A percentile compares a stretch with the other conserved stretches of the same genome.
Conservation (phyloP, 2,113 vertebrate species). For the Macquaria ambigua region DNA sequence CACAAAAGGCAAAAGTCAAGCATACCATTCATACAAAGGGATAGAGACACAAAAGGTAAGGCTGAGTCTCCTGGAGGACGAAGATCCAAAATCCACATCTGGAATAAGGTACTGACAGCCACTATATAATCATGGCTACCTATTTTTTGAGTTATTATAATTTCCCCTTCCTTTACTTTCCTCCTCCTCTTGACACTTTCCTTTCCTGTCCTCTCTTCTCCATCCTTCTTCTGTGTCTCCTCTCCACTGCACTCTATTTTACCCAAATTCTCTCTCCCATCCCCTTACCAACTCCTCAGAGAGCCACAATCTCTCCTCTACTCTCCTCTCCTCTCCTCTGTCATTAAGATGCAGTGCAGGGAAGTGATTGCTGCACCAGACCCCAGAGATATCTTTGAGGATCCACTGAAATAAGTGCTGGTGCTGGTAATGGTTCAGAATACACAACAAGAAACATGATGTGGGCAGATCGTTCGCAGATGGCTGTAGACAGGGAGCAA, state of each 20-base stretch:
- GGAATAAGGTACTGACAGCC: background rate
- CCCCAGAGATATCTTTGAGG: slow-evolving; percentile 48
- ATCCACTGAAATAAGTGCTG: slow-evolving; percentile 54
- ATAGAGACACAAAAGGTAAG: background rate
- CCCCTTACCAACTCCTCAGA: background rate
- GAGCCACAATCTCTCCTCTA: slow-evolving; percentile 21
- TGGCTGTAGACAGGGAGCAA: slow-evolving; percentile 49
- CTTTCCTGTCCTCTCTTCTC: background rate
- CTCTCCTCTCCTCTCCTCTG: slow-evolving; percentile 24
- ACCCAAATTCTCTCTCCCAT: slow-evolving; percentile 26
- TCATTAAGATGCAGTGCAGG: slow-evolving; percentile 65
- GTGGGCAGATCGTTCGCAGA: slow-evolving; percentile 46
- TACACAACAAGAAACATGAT: slow-evolving; percentile 60
- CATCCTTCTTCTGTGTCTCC: slow-evolving; percentile 8
- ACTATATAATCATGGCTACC: background rate
- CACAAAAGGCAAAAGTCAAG: background rate
- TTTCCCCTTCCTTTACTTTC: background rate
- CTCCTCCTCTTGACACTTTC: background rate
- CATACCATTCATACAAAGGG: background rate
- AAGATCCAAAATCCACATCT: background rate
- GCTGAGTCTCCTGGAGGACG: background rate
- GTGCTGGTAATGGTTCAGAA: slow-evolving; percentile 44
- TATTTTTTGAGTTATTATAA: slow-evolving; percentile 1
- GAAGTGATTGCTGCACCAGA: slow-evolving; percentile 48
- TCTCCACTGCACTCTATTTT: slow-evolving; percentile 19